phyloP scores from a whole-genome alignment of 2,113 vertebrate genomes.

The Ceratotherium simum region DNA sequence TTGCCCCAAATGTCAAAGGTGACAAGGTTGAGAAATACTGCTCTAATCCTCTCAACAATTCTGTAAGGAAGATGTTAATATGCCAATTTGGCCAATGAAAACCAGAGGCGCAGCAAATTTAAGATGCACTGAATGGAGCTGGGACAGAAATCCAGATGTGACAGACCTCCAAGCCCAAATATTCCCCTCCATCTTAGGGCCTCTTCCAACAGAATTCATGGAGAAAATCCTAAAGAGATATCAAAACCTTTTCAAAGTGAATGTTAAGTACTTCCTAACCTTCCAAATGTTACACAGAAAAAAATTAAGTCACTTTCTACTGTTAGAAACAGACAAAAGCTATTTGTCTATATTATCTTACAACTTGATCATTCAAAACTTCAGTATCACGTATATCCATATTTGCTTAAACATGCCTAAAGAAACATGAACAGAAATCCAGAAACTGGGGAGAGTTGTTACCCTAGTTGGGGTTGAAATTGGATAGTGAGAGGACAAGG shows the following conservation, averaged over 20 bases:
- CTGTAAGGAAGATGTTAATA: background rate
- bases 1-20: background rate
- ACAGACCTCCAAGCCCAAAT: background rate
- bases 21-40: background rate
- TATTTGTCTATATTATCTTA: background rate
- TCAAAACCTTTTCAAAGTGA: background rate
- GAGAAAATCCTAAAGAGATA: background rate
- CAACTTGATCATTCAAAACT: background rate
- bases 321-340: background rate
- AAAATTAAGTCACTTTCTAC: background rate
- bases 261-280: slow-evolving; percentile 36
- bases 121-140: background rate
- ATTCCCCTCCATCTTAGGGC: background rate
- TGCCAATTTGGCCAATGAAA: background rate
- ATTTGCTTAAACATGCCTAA: background rate
- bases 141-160: background rate
- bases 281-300: background rate
- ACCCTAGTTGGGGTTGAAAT: background rate
- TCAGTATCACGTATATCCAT: background rate
- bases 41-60: background rate
- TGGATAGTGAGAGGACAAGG: background rate
- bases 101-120: background rate
- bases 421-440: background rate
- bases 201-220: background rate
- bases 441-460: background rate